Percentiles rank a stretch among this genome's conserved stretches.
These are phyloP conservation scores for Dasyurus viverrinus DNA, from an alignment of 2,113 vertebrate genomes.

Conservation along the genomic window DNA sequence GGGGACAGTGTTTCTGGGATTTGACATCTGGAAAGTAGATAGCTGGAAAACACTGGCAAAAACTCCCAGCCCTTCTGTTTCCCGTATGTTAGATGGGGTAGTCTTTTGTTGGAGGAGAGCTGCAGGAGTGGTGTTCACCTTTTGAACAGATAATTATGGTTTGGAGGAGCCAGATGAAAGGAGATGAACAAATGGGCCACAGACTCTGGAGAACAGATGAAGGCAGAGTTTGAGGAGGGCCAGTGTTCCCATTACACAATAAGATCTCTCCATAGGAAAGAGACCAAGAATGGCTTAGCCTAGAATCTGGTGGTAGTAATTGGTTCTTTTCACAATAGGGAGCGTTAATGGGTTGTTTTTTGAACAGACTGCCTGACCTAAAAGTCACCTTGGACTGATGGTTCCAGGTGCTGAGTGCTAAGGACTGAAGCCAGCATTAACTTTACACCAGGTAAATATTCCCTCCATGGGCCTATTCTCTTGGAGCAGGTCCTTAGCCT, in stretches of 20 bases:
- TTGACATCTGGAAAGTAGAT: constrained; percentile 79
- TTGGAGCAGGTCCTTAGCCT: not conserved
- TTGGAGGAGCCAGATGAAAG: constrained; percentile 74
- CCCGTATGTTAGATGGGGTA: constrained; percentile 69
- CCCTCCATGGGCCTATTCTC: constrained; percentile 29
- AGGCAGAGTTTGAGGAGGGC: constrained; percentile 63
- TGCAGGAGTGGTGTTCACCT: constrained; percentile 62
- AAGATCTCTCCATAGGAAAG: constrained; percentile 61
- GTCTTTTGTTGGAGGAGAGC: constrained; percentile 54
- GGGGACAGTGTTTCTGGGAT: constrained; percentile 76
- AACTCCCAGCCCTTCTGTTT: constrained; percentile 63
- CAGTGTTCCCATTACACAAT: constrained; percentile 59
- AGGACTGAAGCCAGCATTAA: constrained; percentile 71
- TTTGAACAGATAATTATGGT: constrained; percentile 73
- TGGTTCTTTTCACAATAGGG: constrained; percentile 75
- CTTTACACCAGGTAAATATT: constrained; percentile 69
- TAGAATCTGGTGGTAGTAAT: constrained; percentile 77
- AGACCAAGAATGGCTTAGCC: constrained; percentile 63
- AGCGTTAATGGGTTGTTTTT: constrained; percentile 72
- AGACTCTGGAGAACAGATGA: constrained; percentile 45
- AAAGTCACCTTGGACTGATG: not conserved
- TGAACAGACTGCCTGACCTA: constrained; percentile 62
- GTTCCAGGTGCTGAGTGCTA: constrained; percentile 72
- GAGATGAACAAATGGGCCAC: constrained; percentile 60
- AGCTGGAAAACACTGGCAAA: constrained; percentile 69